Percentiles rank a stretch among this genome's conserved stretches.
phyloP scores from a whole-genome alignment of 2,888 invertebrate species.

The Lutraria lutraria region DNA sequence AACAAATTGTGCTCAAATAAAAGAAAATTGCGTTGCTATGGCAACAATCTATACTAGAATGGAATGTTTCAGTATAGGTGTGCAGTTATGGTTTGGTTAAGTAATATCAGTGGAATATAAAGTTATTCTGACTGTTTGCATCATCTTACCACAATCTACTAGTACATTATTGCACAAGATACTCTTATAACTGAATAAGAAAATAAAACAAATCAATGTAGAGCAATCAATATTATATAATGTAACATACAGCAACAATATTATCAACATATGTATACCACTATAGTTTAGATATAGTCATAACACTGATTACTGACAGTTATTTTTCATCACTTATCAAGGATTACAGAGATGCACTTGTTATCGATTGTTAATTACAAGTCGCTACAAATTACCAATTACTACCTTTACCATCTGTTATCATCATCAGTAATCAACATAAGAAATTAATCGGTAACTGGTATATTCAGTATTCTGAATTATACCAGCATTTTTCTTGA shows the following conservation, averaged over 20 bases:
- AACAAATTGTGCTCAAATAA: not conserved
- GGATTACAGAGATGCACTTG: no score
- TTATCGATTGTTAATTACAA: no score
- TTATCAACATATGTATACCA: not conserved
- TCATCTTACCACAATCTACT: not conserved
- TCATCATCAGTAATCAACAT: no score
- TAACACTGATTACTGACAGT: no score
- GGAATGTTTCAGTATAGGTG: constrained; percentile 25
- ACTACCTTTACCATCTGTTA: no score
- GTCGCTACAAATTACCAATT: no score
- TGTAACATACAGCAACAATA: not conserved
- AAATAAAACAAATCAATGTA: not conserved
- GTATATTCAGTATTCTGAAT: not conserved
- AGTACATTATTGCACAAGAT: not conserved
- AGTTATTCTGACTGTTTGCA: not conserved
- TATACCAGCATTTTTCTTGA: not conserved
- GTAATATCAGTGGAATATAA: constrained; percentile 5
- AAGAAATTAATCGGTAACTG: no score
- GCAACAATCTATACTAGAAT: constrained; percentile 16
- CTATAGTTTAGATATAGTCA: not conserved
- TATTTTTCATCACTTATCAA: no score
- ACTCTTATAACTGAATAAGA: constrained; percentile 6
- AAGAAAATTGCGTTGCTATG: not conserved
- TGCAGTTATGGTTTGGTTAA: not conserved
- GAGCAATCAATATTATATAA: not conserved